Base-by-base conservation (phyloP, 2,113 vertebrate species). In the Notarius quadriscutis region DNA sequence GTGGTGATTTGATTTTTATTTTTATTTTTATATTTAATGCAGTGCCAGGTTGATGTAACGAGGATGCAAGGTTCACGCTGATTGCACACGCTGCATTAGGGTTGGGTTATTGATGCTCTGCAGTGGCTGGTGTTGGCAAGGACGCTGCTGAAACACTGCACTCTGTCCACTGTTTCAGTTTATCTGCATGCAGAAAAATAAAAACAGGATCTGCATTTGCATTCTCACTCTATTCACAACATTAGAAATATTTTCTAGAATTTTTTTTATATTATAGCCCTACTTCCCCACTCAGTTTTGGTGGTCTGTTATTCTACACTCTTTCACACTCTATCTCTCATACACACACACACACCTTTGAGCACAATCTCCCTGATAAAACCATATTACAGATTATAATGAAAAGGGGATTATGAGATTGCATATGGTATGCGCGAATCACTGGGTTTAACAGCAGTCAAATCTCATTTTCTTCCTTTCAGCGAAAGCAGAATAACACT, bases 401-500 rank as follows among this genome's bases (percentile, higher is more conserved):
- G 53, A 87, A 85, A 71, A 71, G 25, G 63, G 77, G 86, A 89
- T 89, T 83, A 87, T 63, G 81, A 72, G 48, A 83, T 79, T 81
- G 58, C 84, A 86, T 86, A 86, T 50, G 80, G 79, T 86, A 30
- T 71, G 14, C 53, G 12, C 50, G 12, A 41, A 1, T 80, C 62
- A 75, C 84, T 14, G 65, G 57, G 8, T 60, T 81, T 58, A 69
- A 83, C 22, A 22, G 65, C 65, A 11, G 60, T 60, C 25, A 41
- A 63, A 55, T 84, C 57, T 48, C 67, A 77, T 74, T 84, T 81
- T 55, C 27, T 53, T 78, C 65, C 25, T 50, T 25, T 58, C 74
- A 41, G 3, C 1, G 17, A 60, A 60, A 71, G 41, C n/a, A 27
- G 51, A 85, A 89, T 86, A 83, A 65, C 84, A 80, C 55, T 81